phyloP scores from a whole-genome alignment of 2,113 vertebrate species.

The Leucoraja erinaceus region DNA sequence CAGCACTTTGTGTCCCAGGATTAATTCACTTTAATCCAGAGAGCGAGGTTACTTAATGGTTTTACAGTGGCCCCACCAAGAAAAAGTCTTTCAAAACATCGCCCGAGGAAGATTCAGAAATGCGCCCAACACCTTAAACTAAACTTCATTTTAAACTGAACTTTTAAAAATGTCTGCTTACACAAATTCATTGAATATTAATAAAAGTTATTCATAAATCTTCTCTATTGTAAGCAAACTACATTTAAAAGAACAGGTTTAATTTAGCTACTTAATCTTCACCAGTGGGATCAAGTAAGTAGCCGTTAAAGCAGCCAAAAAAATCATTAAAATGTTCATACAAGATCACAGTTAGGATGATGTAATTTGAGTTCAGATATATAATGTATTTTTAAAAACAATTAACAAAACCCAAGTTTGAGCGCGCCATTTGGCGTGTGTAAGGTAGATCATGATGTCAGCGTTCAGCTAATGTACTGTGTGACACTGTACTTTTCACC shows the following conservation, averaged over 20 bases:
- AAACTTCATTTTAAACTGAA: not conserved
- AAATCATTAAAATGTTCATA: slow-evolving; percentile 27
- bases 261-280: not conserved
- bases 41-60: not conserved
- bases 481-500: not conserved
- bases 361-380: slow-evolving; percentile 23
- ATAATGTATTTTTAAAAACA: not conserved
- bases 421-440: not conserved
- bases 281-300: not conserved
- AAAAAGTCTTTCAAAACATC: too few species aligned
- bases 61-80: too few species aligned
- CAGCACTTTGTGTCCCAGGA: too few species aligned
- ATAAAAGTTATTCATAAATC: not conserved
- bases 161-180: not conserved
- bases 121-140: not conserved
- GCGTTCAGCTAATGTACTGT: not conserved
- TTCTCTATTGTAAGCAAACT: not conserved
- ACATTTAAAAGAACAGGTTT: not conserved
- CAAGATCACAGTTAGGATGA: not conserved
- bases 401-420: not conserved
- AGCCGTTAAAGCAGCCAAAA: not conserved
- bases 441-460: not conserved
- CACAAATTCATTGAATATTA: not conserved
- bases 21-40: not conserved
- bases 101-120: too few species aligned